Evolutionary conservation across 2,113 vertebrate genomes (phyloP).

Genomic region (Phalacrocorax brasilianus): DNA sequence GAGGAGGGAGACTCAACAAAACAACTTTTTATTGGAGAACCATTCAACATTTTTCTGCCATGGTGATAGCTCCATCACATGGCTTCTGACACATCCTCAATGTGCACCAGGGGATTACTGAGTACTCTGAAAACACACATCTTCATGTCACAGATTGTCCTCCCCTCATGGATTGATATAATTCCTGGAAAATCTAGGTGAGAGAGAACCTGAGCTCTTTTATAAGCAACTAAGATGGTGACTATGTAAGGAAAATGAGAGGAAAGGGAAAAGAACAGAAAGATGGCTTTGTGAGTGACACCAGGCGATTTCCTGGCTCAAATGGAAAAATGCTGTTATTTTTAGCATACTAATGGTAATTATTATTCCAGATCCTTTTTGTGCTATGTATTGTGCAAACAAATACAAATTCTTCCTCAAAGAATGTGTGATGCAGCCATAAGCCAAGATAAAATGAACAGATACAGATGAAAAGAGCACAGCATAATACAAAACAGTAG

Average conservation of each 20-base stretch:
- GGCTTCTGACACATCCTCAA: not conserved
- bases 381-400: not conserved
- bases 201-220: not conserved
- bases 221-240: not conserved
- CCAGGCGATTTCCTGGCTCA: not conserved
- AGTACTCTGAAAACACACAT: not conserved
- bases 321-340: not conserved
- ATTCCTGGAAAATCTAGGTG: not conserved
- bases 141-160: not conserved
- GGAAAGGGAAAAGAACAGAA: not conserved
- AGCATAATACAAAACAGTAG: not conserved
- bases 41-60: not conserved
- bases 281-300: not conserved
- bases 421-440: not conserved
- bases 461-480: not conserved
- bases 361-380: not conserved
- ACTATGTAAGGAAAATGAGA: not conserved
- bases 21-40: not conserved
- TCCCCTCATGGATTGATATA: not conserved
- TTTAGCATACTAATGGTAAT: not conserved
- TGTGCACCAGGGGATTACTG: not conserved
- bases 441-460: not conserved
- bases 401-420: not conserved
- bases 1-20: not conserved
- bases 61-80: not conserved